Conservation (phyloP, 53 echinoderm and acorn worm species). For the Arbacia lixula region DNA sequence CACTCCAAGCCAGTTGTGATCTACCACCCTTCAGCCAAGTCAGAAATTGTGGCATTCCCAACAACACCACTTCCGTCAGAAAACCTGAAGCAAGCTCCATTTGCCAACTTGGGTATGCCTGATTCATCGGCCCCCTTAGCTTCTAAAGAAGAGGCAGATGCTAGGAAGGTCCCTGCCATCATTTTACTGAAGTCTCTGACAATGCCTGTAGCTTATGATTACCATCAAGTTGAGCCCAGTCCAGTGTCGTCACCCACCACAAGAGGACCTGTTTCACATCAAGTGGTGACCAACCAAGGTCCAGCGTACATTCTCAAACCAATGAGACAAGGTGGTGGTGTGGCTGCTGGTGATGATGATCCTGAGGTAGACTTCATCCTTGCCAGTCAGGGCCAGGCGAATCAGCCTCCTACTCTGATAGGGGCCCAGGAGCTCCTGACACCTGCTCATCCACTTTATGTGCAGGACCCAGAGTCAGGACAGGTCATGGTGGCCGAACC, state of each 20-base stretch:
- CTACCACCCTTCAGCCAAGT: conserved; percentile 63
- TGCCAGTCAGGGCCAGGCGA: conserved; percentile 13
- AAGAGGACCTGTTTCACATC: conserved; percentile 57
- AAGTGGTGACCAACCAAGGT: conserved; percentile 80
- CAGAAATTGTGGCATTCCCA: conserved; percentile 52
- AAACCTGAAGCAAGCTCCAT: background rate
- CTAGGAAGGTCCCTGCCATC: background rate
- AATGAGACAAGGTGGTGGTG: conserved; percentile 9
- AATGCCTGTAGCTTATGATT: background rate
- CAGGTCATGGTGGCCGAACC: conserved; percentile 61
- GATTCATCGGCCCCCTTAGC: background rate
- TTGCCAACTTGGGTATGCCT: background rate
- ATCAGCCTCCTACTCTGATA: conserved; percentile 30
- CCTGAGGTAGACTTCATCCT: conserved; percentile 59
- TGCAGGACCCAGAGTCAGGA: conserved; percentile 72
- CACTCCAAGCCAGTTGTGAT: conserved; percentile 63
- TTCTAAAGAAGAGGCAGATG: background rate
- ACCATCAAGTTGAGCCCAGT: background rate
- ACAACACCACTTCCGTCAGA: conserved; percentile 29
- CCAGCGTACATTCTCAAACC: conserved; percentile 82
- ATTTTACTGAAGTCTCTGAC: conserved; percentile 24
- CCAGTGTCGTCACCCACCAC: background rate
- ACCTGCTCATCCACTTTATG: conserved; percentile 38
- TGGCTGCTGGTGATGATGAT: conserved; percentile 40
- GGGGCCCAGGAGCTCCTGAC: conserved; percentile 30